Conservation (phyloP, 2,888 invertebrate species). For the Drosophila macrospina region DNA sequence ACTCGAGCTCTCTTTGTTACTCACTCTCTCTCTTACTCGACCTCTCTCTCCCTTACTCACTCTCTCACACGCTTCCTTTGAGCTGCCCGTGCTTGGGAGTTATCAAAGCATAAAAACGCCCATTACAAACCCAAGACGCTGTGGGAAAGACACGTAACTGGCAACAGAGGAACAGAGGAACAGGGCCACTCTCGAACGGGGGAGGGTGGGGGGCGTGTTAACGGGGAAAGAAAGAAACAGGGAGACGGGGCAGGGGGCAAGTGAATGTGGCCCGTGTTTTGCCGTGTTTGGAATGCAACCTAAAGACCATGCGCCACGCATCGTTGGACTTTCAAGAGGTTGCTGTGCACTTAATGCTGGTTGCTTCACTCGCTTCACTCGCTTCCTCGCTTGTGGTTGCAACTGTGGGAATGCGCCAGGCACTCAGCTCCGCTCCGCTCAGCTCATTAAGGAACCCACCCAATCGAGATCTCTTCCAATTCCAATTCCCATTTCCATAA, state of each 20-base stretch:
- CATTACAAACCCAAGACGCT: conserved; percentile 58
- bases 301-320: conserved; percentile 53
- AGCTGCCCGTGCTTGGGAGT: conserved; percentile 19
- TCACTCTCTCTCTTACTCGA: background rate
- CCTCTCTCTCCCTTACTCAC: background rate
- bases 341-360: conserved; percentile 56
- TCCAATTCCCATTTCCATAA: conserved; percentile 13
- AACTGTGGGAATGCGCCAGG: conserved; percentile 43
- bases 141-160: conserved; percentile 49
- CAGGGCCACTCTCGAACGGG: too few species aligned
- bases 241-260: background rate
- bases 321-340: conserved; percentile 60
- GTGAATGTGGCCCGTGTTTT: conserved; percentile 14
- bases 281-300: conserved; percentile 8
- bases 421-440: conserved; percentile 20
- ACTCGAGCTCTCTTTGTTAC: background rate
- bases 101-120: conserved; percentile 78
- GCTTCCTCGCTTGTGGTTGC: conserved; percentile 63
- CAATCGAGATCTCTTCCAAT: conserved; percentile 3
- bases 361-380: conserved; percentile 7
- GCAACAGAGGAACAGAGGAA: background rate
- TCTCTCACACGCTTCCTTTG: background rate
- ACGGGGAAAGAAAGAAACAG: too few species aligned
- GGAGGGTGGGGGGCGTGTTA: too few species aligned
- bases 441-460: conserved; percentile 29